These are phyloP conservation scores for Trimorus sp. DNA, from an alignment of 2,888 invertebrate genomes.

Conservation along the genomic window DNA sequence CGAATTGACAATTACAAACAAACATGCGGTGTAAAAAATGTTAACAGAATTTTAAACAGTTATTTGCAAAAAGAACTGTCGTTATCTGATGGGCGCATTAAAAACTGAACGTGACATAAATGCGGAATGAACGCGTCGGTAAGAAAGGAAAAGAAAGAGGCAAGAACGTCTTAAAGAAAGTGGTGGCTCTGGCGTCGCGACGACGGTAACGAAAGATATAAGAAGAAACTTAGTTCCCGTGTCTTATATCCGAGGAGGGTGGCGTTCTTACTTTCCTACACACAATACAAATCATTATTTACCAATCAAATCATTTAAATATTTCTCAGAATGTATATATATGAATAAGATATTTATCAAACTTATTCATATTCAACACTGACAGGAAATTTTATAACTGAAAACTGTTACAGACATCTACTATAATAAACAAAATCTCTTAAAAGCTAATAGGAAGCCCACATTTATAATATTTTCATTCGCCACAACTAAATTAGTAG, in stretches of 20 bases:
- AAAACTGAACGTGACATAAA: slow-evolving; percentile 34
- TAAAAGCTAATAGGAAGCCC: no score
- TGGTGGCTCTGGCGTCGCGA: slow-evolving; percentile 77
- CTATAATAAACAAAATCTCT: no score
- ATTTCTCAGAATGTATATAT: not conserved
- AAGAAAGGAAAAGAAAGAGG: slow-evolving; percentile 80
- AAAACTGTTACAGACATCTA: no score
- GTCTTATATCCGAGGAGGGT: slow-evolving; percentile 69
- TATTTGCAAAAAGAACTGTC: no score
- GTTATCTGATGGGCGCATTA: slow-evolving; percentile 22
- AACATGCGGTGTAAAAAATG: no score
- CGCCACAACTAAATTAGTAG: no score
- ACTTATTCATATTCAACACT: no score
- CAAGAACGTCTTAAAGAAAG: slow-evolving; percentile 78
- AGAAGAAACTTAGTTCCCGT: slow-evolving; percentile 72
- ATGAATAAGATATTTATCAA: not conserved
- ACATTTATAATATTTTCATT: no score
- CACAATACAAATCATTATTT: slow-evolving; percentile 27
- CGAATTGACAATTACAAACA: no score
- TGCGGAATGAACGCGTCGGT: slow-evolving; percentile 75
- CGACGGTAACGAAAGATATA: slow-evolving; percentile 73
- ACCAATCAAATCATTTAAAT: not conserved
- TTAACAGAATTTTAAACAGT: no score
- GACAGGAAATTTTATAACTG: no score
- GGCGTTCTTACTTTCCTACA: slow-evolving; percentile 70